phyloP scores from a whole-genome alignment of 2,797 vertebrate genomes.

The Gambusia yucatana region DNA sequence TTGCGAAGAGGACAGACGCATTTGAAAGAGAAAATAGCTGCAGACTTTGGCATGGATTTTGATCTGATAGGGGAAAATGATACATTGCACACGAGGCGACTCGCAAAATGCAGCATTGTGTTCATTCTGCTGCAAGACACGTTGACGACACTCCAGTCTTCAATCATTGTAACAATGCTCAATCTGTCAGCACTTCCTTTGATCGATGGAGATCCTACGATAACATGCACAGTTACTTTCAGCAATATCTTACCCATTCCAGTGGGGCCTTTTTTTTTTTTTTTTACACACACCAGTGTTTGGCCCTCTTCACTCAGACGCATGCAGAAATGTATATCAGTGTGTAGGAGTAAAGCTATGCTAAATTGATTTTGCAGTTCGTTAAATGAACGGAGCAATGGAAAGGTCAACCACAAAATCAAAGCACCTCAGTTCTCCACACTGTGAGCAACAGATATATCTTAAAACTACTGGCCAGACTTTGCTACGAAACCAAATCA shows the following conservation, averaged over 20 bases:
- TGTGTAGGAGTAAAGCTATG: constrained; percentile 52
- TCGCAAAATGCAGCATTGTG: constrained; percentile 4
- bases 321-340: constrained; percentile 26
- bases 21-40: constrained; percentile 12
- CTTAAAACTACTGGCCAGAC: not conserved
- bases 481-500: not conserved
- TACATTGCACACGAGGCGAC: constrained; percentile 6
- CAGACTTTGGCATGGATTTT: constrained; percentile 21
- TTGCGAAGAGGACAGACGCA: constrained; percentile 18
- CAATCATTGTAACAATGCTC: constrained; percentile 47
- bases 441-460: constrained; percentile 10
- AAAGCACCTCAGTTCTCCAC: constrained; percentile 39
- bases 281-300: constrained; percentile 54
- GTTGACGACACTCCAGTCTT: constrained; percentile 11
- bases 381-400: constrained; percentile 49
- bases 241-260: constrained; percentile 17
- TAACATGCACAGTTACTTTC: not conserved
- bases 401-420: constrained; percentile 64
- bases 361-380: constrained; percentile 66
- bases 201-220: constrained; percentile 63
- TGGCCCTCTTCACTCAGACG: constrained; percentile 24
- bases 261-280: not conserved
- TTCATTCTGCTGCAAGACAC: constrained; percentile 18
- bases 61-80: constrained; percentile 11
- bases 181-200: constrained; percentile 39